phyloP scores from a whole-genome alignment of 2,113 vertebrate genomes.

The Raphicerus campestris region DNA sequence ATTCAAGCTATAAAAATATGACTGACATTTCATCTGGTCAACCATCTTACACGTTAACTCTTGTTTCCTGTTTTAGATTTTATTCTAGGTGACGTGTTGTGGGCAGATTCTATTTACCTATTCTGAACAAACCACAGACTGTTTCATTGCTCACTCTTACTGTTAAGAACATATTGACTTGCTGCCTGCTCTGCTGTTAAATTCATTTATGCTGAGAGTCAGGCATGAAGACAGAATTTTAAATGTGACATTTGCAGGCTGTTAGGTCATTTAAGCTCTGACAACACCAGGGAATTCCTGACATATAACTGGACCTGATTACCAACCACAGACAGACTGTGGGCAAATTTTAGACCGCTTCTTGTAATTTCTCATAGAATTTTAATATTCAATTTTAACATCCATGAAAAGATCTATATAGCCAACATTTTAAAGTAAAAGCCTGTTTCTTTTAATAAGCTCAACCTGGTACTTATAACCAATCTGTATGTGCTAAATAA shows the following conservation, averaged over 20 bases:
- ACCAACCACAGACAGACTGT: conserved; percentile 76
- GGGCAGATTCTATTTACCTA: conserved; percentile 80
- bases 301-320: conserved; percentile 81
- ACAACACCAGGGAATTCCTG: conserved; percentile 82
- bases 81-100: conserved; percentile 74
- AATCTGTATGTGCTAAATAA: conserved; percentile 33
- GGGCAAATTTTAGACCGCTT: conserved; percentile 68
- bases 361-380: conserved; percentile 63
- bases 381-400: conserved; percentile 43
- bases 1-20: conserved; percentile 77
- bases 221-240: conserved; percentile 85
- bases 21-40: conserved; percentile 79
- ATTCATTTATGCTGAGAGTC: conserved; percentile 85
- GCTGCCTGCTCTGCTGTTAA: conserved; percentile 84
- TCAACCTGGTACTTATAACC: conserved; percentile 63
- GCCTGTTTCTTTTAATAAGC: conserved; percentile 69
- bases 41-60: conserved; percentile 82
- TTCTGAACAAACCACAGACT: conserved; percentile 79
- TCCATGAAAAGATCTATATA: conserved; percentile 57
- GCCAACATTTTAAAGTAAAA: conserved; percentile 71
- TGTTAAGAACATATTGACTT: conserved; percentile 84
- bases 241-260: conserved; percentile 86
- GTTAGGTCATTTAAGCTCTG: conserved; percentile 82
- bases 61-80: conserved; percentile 75
- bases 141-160: conserved; percentile 80